phyloP scores from a whole-genome alignment of 2,797 vertebrate genomes.

The Acipenser ruthenus region DNA sequence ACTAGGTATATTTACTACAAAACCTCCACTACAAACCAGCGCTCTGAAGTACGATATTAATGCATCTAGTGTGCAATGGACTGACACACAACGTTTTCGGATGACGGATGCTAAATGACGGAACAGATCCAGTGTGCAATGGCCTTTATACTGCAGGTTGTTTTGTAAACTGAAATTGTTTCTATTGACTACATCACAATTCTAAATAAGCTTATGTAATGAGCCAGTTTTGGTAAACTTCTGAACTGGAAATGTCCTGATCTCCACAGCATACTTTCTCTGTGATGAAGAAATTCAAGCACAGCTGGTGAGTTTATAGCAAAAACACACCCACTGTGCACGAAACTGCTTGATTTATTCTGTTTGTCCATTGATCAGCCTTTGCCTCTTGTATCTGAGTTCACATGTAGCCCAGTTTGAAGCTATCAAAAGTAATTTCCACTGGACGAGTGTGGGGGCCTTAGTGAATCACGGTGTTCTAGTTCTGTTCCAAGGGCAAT shows the following conservation, averaged over 20 bases:
- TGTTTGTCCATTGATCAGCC: conserved; percentile 71
- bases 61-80: no score
- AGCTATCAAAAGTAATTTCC: conserved; percentile 41
- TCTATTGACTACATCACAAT: no score
- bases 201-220: no score
- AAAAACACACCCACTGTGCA: conserved; percentile 44
- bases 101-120: no score
- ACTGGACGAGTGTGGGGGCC: conserved; percentile 27
- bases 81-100: no score
- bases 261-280: conserved; percentile 43
- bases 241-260: conserved; percentile 14
- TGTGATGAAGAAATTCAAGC: conserved; percentile 49
- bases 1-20: no score
- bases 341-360: conserved; percentile 65
- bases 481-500: conserved; percentile 60
- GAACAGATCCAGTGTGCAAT: no score
- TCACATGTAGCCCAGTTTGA: conserved; percentile 60
- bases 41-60: no score
- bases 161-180: no score
- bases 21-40: no score
- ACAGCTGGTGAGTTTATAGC: conserved; percentile 63
- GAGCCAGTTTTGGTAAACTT: neutral
- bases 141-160: no score
- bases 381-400: conserved; percentile 60
- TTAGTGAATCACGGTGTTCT: conserved; percentile 55